Conservation (phyloP, 2,113 vertebrate genomes). For the Puma concolor region DNA sequence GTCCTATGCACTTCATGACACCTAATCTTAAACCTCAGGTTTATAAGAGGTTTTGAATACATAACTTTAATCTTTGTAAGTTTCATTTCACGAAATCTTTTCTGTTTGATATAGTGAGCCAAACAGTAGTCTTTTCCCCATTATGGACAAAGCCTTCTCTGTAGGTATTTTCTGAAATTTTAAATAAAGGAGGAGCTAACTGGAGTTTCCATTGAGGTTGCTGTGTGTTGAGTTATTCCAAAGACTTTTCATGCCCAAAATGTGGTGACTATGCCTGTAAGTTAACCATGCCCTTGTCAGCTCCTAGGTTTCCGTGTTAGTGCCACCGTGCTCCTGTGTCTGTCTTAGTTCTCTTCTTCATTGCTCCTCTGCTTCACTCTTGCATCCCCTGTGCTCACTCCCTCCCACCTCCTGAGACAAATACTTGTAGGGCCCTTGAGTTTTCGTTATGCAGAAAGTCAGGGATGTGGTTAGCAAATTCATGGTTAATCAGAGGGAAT, state of each 20-base stretch:
- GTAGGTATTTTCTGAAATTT: conserved; percentile 2
- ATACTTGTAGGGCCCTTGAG: not conserved
- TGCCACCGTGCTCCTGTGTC: accelerated
- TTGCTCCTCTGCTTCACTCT: not conserved
- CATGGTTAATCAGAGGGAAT: not conserved
- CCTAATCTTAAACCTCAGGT: not conserved
- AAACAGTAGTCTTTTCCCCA: not conserved
- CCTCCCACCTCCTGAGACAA: not conserved
- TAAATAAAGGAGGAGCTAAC: not conserved
- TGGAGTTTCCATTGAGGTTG: not conserved
- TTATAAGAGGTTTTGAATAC: not conserved
- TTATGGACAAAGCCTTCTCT: not conserved
- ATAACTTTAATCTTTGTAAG: not conserved
- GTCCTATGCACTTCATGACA: not conserved
- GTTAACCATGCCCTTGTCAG: not conserved
- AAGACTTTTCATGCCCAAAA: not conserved
- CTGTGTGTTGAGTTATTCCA: not conserved
- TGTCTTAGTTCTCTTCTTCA: not conserved
- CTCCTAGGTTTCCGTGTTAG: not conserved
- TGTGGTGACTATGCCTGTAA: not conserved
- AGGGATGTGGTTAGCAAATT: not conserved
- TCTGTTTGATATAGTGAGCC: not conserved
- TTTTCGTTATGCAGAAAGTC: conserved; percentile 29
- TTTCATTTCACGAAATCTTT: conserved; percentile 31
- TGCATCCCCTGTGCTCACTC: not conserved